Percentiles rank a stretch among this genome's conserved stretches.
Conservation (phyloP, 2,888 invertebrate genomes). For the Helleia helle region DNA sequence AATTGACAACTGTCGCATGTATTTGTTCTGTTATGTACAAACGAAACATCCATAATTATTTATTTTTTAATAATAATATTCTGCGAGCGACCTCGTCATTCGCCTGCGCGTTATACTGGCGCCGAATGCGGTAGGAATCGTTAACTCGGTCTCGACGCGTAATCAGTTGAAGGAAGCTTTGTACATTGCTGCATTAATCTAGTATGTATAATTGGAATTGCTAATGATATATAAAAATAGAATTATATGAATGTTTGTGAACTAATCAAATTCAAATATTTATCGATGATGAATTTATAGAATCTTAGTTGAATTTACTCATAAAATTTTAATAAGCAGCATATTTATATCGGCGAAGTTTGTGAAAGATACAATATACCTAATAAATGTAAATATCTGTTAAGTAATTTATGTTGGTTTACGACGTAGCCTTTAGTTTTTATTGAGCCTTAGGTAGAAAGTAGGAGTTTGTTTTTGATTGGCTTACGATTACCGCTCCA, state of each 20-base stretch:
- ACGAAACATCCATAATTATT: too few relatives aligned
- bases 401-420: constrained; percentile 56
- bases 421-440: constrained; percentile 22
- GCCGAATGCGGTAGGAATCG: too few relatives aligned
- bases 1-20: too few relatives aligned
- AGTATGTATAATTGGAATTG: constrained; percentile 11
- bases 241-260: constrained; percentile 13
- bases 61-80: too few relatives aligned
- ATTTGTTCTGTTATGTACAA: too few relatives aligned
- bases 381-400: constrained; percentile 51
- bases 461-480: constrained; percentile 9
- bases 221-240: constrained; percentile 11
- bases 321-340: constrained; percentile 6
- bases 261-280: constrained; percentile 11
- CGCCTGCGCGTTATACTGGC: too few relatives aligned
- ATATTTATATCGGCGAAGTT: neutral
- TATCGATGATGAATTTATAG: constrained; percentile 9
- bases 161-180: too few relatives aligned
- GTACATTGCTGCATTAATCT: constrained; percentile 25
- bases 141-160: too few relatives aligned
- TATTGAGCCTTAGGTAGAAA: constrained; percentile 29
- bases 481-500: neutral
- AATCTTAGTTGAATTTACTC: constrained; percentile 9
- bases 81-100: too few relatives aligned
- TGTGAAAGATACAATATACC: neutral